A percentile compares a stretch with the other conserved stretches of the same genome.
These are phyloP conservation scores for Yponomeuta malinellus DNA, from an alignment of 2,888 invertebrate genomes.

Conservation along the genomic window DNA sequence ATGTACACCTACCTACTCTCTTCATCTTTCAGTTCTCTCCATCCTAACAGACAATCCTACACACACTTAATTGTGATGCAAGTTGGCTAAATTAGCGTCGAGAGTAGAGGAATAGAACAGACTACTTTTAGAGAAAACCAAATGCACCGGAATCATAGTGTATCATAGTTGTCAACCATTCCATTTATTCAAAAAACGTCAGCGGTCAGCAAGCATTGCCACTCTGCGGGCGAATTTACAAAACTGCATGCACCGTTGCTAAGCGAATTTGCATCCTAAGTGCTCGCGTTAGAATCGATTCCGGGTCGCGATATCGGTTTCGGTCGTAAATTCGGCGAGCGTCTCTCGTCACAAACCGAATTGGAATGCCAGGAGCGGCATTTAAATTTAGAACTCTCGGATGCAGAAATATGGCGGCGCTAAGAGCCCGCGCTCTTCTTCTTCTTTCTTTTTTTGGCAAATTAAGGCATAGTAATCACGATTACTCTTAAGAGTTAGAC, in stretches of 20 bases:
- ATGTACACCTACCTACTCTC: too few species aligned
- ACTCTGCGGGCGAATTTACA: not conserved
- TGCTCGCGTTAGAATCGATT: not conserved
- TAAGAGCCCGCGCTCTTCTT: slow-evolving; percentile 15
- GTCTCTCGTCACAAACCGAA: slow-evolving; percentile 52
- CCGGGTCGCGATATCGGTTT: slow-evolving; percentile 13
- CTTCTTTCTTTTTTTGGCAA: not conserved
- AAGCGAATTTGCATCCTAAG: not conserved
- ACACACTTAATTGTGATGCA: too few species aligned
- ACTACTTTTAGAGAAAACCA: too few species aligned
- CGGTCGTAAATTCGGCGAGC: slow-evolving; percentile 48
- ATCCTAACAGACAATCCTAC: too few species aligned
- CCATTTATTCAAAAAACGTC: not conserved
- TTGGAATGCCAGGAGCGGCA: slow-evolving; percentile 42
- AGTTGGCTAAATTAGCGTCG: too few species aligned
- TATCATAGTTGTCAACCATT: not conserved
- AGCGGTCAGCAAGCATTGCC: not conserved
- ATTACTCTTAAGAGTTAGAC: too few species aligned
- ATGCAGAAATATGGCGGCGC: slow-evolving; percentile 38
- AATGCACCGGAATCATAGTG: too few species aligned
- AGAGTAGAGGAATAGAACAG: too few species aligned
- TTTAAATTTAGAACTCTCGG: slow-evolving; percentile 52
- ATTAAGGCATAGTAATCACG: not conserved
- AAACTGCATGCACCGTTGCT: not conserved
- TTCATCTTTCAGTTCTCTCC: too few species aligned